phyloP scores from a whole-genome alignment of 2,113 vertebrate genomes.

The Gambusia holbrooki region DNA sequence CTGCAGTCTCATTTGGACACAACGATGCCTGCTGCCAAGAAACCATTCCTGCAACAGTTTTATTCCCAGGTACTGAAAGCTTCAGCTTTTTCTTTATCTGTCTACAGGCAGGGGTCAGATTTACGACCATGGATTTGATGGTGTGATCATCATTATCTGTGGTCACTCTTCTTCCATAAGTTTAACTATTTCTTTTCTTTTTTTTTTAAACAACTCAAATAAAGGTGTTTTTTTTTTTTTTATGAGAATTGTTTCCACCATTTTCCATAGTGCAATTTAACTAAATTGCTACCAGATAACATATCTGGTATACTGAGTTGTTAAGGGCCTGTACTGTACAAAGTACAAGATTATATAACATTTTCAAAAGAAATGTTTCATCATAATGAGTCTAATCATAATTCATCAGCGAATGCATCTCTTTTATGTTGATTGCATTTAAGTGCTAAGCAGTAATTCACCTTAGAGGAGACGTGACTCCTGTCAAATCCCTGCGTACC shows the following conservation, averaged over 20 bases:
- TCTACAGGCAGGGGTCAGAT: not conserved
- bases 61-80: constrained; percentile 90
- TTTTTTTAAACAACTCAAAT: not conserved
- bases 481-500: not conserved
- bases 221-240: too few relatives aligned
- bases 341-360: not conserved
- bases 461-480: not conserved
- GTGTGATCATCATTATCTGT: not conserved
- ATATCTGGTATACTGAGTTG: not conserved
- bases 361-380: constrained; percentile 5
- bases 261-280: not conserved
- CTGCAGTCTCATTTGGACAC: constrained; percentile 95
- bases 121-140: not conserved
- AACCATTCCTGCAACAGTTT: constrained; percentile 98
- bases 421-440: too few relatives aligned
- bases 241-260: not conserved
- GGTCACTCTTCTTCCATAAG: not conserved
- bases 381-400: not conserved
- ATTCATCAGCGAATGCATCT: not conserved
- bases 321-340: not conserved
- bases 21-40: constrained; percentile 98
- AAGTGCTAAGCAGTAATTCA: not conserved
- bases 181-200: not conserved
- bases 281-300: too few relatives aligned
- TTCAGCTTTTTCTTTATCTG: not conserved